A percentile compares a stretch with the other conserved stretches of the same genome.
Conservation (phyloP, 53 echinoderm and acorn worm species). For the Patiria pectinifera region DNA sequence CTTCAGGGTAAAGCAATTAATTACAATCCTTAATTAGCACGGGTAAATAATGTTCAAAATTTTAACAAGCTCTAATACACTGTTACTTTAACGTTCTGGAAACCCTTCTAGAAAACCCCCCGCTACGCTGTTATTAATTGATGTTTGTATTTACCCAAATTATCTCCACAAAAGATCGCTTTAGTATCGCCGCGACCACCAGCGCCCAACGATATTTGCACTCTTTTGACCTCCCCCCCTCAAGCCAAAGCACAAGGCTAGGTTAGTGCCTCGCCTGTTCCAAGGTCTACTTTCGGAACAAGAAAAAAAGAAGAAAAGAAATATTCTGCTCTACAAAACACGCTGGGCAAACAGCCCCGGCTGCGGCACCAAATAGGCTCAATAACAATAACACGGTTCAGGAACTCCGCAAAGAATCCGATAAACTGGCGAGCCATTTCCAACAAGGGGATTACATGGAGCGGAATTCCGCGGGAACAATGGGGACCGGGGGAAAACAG, state of each 20-base stretch:
- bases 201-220: neutral
- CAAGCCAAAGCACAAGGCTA: constrained; percentile 21
- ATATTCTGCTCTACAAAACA: neutral
- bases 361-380: constrained; percentile 1
- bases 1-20: too few relatives aligned
- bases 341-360: constrained; percentile 22
- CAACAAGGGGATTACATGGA: constrained; percentile 49
- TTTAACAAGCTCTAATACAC: neutral
- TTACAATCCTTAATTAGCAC: neutral
- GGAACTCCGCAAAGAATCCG: constrained; percentile 28
- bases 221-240: neutral
- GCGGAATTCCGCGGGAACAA: constrained; percentile 51
- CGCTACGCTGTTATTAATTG: constrained; percentile 15
- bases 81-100: neutral
- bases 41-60: neutral
- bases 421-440: constrained; percentile 40
- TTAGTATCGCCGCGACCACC: neutral
- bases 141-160: constrained; percentile 56
- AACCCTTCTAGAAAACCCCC: neutral
- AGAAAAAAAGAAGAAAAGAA: neutral
- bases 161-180: constrained; percentile 31
- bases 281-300: neutral
- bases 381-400: constrained; percentile 61
- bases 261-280: neutral
- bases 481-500: constrained; percentile 23